Evolutionary conservation across 2,888 invertebrate species (phyloP), one percentile per base, ranked within the genome.

Genomic region (Mimas tiliae): DNA sequence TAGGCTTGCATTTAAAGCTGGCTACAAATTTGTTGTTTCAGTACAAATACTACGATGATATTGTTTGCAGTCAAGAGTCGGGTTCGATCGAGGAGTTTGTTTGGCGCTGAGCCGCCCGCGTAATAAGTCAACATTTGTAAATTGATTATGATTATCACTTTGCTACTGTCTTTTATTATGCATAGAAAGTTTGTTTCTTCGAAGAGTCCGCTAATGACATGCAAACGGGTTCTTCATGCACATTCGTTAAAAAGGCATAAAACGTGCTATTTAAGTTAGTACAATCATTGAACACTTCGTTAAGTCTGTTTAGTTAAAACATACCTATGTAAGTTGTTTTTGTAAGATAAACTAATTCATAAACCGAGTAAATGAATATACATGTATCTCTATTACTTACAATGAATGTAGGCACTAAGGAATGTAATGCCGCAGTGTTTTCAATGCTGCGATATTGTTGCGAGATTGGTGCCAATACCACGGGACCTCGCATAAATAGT

Each of bases 21-120:
- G 90, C 91, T 91, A 91, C 92, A 93, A 91, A 92, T 92, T 92
- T 93, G 93, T 93, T 93, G 90, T 93, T 92, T 86, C 90, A 90
- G 88, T 88, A 91, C 92, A 93, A 93, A 93, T 91, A 92, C 86
- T 88, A 90, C 87, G 88, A 89, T 90, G 90, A 92, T 93, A 92
- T 90, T 93, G 92, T 93, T 93, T 93, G 92, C 87, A 82, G 88
- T 91, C 88, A 84, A n/a, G 88, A 88, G 90, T 92, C 87, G 85
- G 88, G 89, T 89, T 88, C 88, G 87, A 92, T 93, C 86, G 90
- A 91, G 84, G 86, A 90, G 89, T 90, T 90, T 90, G 87, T 90
- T 88, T 84, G 88, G 86, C 81, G 82, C 82, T 75, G 78, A 80
- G 78, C 77, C 77, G 79, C 76, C 76, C 74, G 72, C 72, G 80